Evolutionary conservation across 1,140 invertebrate genomes (phyloP).

Genomic region (Drosophila nigrodunni): DNA sequence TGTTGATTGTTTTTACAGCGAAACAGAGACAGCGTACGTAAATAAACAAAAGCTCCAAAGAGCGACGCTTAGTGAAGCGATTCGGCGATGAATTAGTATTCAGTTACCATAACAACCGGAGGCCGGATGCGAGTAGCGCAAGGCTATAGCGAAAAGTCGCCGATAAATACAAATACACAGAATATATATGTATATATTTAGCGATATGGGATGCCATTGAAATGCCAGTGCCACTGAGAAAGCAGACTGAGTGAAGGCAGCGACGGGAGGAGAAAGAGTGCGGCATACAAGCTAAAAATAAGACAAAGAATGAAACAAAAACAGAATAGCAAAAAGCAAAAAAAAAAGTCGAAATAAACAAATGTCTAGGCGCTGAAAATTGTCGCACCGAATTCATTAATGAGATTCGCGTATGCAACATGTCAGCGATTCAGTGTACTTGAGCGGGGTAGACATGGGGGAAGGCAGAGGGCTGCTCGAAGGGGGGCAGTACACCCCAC

Average conservation of each 20-base stretch:
- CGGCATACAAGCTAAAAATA: conserved; percentile 65
- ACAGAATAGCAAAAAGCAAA: conserved; percentile 35
- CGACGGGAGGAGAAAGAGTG: background rate
- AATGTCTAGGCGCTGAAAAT: conserved; percentile 60
- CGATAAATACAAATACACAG: background rate
- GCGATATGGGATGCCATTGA: conserved; percentile 18
- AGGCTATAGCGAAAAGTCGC: conserved; percentile 31
- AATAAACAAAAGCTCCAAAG: conserved; percentile 75
- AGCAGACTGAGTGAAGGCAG: conserved; percentile 17
- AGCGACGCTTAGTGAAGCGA: conserved; percentile 60
- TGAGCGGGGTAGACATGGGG: background rate
- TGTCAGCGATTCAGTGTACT: conserved; percentile 50
- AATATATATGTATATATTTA: background rate
- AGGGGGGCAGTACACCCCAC: conserved; percentile 27
- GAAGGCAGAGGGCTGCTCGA: background rate
- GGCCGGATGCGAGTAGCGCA: conserved; percentile 44
- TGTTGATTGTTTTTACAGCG: conserved; percentile 23
- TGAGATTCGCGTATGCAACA: conserved; percentile 69
- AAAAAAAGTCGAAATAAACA: conserved; percentile 8
- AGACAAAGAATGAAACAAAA: conserved; percentile 40
- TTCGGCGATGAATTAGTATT: conserved; percentile 71
- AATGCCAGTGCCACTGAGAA: conserved; percentile 40
- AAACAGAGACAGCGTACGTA: conserved; percentile 25
- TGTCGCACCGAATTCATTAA: conserved; percentile 73
- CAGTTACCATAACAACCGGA: conserved; percentile 67